Conservation (phyloP, 2,888 invertebrate genomes). For the Odontomyia ornata region DNA sequence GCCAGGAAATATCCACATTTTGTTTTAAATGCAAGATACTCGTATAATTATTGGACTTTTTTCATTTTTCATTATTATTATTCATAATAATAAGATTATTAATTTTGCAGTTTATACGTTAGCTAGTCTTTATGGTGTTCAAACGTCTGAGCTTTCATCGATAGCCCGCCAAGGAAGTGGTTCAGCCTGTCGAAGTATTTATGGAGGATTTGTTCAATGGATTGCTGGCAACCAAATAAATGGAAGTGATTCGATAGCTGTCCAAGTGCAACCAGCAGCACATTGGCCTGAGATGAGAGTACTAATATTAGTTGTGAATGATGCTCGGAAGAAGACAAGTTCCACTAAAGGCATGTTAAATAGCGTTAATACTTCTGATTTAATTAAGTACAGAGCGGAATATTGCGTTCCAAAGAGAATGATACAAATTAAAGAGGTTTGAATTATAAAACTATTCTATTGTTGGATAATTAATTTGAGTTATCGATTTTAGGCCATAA, state of each 20-base stretch:
- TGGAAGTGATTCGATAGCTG: conserved; percentile 81
- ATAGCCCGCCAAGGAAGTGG: conserved; percentile 91
- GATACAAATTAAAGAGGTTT: conserved; percentile 66
- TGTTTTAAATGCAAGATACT: too few relatives aligned
- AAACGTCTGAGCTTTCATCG: conserved; percentile 78
- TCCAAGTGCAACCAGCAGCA: conserved; percentile 73
- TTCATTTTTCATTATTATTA: too few relatives aligned
- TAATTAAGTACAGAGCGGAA: conserved; percentile 79
- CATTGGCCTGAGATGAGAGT: conserved; percentile 94
- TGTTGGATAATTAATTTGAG: neutral
- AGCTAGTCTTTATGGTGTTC: conserved; percentile 77
- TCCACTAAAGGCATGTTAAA: conserved; percentile 92
- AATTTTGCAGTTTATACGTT: conserved; percentile 73
- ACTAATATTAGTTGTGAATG: conserved; percentile 88
- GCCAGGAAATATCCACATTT: too few relatives aligned
- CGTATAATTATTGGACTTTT: too few relatives aligned
- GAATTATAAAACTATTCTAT: neutral
- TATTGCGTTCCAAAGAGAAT: conserved; percentile 78
- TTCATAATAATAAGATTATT: too few relatives aligned
- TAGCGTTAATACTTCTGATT: conserved; percentile 80
- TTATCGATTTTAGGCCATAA: conserved; percentile 61
- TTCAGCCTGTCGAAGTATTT: conserved; percentile 94
- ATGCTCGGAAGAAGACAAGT: conserved; percentile 81
- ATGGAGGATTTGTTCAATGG: conserved; percentile 97
- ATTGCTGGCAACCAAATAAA: conserved; percentile 71